These are phyloP conservation scores for Falco punctatus DNA, from an alignment of 2,113 vertebrate genomes.

Conservation along the genomic window DNA sequence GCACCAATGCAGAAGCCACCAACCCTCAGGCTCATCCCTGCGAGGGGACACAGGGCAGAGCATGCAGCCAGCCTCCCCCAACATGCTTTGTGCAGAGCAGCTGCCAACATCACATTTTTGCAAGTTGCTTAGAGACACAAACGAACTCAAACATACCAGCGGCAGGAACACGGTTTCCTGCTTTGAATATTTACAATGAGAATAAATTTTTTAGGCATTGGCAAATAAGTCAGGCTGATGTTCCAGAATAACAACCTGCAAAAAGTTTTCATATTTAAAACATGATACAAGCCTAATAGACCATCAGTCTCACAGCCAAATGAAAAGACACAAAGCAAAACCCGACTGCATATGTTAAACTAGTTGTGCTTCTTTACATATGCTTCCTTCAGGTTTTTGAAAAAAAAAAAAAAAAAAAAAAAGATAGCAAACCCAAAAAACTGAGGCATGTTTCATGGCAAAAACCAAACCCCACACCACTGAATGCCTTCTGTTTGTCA, in stretches of 20 bases:
- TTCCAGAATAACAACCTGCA: background rate
- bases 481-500: background rate
- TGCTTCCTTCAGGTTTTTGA: background rate
- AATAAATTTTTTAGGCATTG: slow-evolving; percentile 1
- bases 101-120: background rate
- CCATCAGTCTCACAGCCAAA: background rate
- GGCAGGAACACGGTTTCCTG: background rate
- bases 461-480: background rate
- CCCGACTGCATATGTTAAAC: background rate
- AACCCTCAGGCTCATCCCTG: fast-evolving
- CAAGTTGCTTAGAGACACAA: slow-evolving; percentile 36
- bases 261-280: slow-evolving; percentile 32
- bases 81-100: background rate
- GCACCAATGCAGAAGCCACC: background rate
- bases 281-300: background rate
- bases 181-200: slow-evolving; percentile 17
- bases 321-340: background rate
- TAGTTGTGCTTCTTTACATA: fast-evolving
- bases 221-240: background rate
- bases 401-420: no score
- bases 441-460: background rate
- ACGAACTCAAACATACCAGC: background rate
- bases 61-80: background rate
- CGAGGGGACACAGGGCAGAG: background rate
- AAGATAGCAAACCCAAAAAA: background rate